phyloP scores from a whole-genome alignment of 2,797 vertebrate species.

The Lates japonicus region DNA sequence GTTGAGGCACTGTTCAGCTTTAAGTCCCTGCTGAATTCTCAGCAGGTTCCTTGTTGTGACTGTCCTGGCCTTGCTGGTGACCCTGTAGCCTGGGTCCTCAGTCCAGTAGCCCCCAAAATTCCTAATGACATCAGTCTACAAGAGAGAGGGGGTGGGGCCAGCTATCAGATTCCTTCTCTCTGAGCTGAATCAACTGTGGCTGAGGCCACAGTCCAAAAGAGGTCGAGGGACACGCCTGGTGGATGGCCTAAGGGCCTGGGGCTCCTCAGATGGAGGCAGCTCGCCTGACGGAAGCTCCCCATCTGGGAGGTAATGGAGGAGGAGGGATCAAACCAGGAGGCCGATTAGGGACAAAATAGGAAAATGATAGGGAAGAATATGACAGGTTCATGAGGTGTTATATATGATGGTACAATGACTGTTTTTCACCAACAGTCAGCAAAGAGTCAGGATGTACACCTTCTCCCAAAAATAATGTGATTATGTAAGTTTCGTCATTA shows the following conservation, averaged over 20 bases:
- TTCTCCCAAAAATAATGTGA: neutral
- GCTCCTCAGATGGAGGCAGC: conserved; percentile 92
- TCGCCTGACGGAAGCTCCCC: conserved; percentile 86
- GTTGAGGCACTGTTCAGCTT: conserved; percentile 34
- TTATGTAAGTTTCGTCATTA: neutral
- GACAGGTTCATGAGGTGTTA: conserved; percentile 16
- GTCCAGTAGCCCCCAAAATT: conserved; percentile 41
- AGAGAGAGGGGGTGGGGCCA: conserved; percentile 23
- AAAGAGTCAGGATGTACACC: neutral
- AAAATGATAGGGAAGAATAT: neutral
- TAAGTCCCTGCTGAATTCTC: conserved; percentile 35
- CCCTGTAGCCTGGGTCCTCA: conserved; percentile 47
- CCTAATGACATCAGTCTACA: conserved; percentile 33
- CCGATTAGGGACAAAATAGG: conserved; percentile 80
- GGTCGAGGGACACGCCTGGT: conserved; percentile 24
- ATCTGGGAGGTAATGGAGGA: conserved; percentile 92
- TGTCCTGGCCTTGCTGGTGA: conserved; percentile 24
- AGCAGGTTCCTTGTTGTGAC: conserved; percentile 41
- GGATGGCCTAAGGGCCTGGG: conserved; percentile 32
- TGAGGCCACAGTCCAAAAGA: conserved; percentile 66
- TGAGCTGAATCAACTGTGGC: conserved; percentile 30
- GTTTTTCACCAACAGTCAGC: neutral
- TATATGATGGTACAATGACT: conserved; percentile 5
- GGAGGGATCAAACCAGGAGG: conserved; percentile 99
- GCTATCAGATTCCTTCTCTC: conserved; percentile 72